phyloP scores from a whole-genome alignment of 2,797 vertebrate species.

The Ctenopoma kingsleyae region DNA sequence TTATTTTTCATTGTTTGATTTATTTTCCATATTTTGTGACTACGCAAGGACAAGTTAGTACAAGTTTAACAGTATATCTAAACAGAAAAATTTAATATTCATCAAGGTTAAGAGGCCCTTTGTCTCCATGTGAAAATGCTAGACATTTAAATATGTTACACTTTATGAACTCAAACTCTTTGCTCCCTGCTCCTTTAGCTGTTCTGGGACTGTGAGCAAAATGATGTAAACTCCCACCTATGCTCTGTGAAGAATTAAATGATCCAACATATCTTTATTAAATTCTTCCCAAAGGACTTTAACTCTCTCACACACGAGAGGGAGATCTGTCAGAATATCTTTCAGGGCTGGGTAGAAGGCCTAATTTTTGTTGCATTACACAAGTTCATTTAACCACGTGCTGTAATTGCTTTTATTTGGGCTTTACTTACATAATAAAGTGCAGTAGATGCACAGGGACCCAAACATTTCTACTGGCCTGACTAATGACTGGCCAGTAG shows the following conservation, averaged over 20 bases:
- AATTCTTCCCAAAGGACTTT: conserved; percentile 40
- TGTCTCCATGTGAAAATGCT: conserved; percentile 54
- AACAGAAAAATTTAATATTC: conserved; percentile 76
- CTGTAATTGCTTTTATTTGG: conserved; percentile 29
- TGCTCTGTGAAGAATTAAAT: conserved; percentile 48
- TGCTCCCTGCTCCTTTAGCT: conserved; percentile 46
- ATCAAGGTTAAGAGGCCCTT: conserved; percentile 61
- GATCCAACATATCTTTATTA: conserved; percentile 48
- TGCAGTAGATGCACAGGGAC: conserved; percentile 19
- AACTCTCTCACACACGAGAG: conserved; percentile 11
- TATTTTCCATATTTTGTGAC: conserved; percentile 31
- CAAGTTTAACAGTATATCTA: conserved; percentile 37
- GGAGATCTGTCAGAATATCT: conserved; percentile 11
- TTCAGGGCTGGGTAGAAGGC: conserved; percentile 10
- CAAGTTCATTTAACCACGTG: conserved; percentile 19
- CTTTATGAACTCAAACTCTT: conserved; percentile 57
- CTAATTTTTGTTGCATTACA: conserved; percentile 32
- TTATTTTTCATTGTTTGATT: conserved; percentile 1
- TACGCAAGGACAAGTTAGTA: conserved; percentile 27
- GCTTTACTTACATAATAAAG: conserved; percentile 24
- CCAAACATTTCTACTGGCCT: conserved; percentile 23
- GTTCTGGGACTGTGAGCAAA: conserved; percentile 47
- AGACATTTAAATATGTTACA: conserved; percentile 63
- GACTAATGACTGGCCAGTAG: conserved; percentile 26
- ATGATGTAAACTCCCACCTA: conserved; percentile 29